Evolutionary conservation across 2,888 invertebrate genomes (phyloP).

Genomic region (Trilocha varians): DNA sequence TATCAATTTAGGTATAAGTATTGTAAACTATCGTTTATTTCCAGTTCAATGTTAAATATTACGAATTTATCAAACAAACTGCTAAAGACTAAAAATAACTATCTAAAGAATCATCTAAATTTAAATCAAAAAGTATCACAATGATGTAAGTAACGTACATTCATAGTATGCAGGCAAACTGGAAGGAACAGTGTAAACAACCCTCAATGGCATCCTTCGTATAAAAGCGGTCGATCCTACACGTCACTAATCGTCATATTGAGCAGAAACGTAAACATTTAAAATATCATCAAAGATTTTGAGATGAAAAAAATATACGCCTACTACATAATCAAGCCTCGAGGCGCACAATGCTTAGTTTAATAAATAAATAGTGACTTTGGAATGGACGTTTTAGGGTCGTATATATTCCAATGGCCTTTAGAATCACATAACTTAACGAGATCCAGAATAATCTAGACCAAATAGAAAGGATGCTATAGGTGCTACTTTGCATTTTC

Average conservation of each 20-base stretch:
- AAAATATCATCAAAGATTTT: constrained; percentile 61
- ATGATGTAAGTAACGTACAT: constrained; percentile 5
- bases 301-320: constrained; percentile 36
- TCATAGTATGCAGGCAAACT: constrained; percentile 24
- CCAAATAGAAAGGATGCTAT: no score
- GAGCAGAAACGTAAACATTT: constrained; percentile 70
- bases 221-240: constrained; percentile 48
- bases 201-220: constrained; percentile 23
- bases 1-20: no score
- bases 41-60: no score
- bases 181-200: constrained; percentile 46
- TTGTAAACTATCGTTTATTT: no score
- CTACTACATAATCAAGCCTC: constrained; percentile 40
- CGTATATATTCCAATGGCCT: no score
- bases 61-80: no score
- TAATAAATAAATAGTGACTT: constrained; percentile 52
- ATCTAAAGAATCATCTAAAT: background rate
- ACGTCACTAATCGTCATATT: constrained; percentile 59
- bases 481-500: no score
- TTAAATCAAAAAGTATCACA: constrained; percentile 32
- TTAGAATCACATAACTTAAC: no score
- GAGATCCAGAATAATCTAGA: no score
- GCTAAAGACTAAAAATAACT: no score
- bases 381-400: constrained; percentile 3
- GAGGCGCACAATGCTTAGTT: constrained; percentile 48